phyloP scores from a whole-genome alignment of 2,797 vertebrate species.

The Distichodus sexfasciatus region DNA sequence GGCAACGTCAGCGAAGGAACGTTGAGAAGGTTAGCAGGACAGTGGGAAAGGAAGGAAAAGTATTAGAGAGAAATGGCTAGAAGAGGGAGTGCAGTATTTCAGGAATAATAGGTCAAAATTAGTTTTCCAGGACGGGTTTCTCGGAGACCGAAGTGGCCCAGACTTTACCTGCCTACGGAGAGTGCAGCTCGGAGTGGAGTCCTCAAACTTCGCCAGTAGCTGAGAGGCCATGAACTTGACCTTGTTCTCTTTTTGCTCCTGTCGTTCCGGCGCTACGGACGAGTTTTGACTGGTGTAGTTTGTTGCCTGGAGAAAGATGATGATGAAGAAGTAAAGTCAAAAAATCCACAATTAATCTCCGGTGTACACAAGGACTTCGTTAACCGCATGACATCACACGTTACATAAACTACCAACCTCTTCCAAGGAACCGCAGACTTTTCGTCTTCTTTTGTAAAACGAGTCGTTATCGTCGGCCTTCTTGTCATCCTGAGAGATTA shows the following conservation, averaged over 20 bases:
- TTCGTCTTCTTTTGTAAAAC: slow-evolving; percentile 86
- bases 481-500: slow-evolving; percentile 79
- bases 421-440: slow-evolving; percentile 75
- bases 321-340: too few species aligned
- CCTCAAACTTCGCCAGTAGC: slow-evolving; percentile 91
- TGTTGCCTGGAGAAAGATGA: slow-evolving; percentile 80
- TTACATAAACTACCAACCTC: slow-evolving; percentile 72
- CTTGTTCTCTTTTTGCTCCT: slow-evolving; percentile 84
- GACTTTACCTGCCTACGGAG: slow-evolving; percentile 81
- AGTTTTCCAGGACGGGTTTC: slow-evolving; percentile 9
- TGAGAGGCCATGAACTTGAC: slow-evolving; percentile 94
- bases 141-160: too few species aligned
- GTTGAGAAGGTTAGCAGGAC: slow-evolving; percentile 29
- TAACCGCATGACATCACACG: too few species aligned
- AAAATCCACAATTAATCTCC: slow-evolving; percentile 16
- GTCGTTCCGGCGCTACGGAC: slow-evolving; percentile 59
- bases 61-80: slow-evolving; percentile 39
- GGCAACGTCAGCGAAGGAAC: slow-evolving; percentile 46
- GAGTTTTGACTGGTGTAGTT: slow-evolving; percentile 67
- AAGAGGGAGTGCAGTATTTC: slow-evolving; percentile 9
- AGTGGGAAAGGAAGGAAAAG: slow-evolving; percentile 47
- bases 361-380: background rate
- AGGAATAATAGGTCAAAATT: background rate
- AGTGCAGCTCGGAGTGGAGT: slow-evolving; percentile 69
- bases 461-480: slow-evolving; percentile 80